These are phyloP conservation scores for Antheraea assamensis DNA, from an alignment of 2,888 invertebrate genomes.

Conservation along the genomic window DNA sequence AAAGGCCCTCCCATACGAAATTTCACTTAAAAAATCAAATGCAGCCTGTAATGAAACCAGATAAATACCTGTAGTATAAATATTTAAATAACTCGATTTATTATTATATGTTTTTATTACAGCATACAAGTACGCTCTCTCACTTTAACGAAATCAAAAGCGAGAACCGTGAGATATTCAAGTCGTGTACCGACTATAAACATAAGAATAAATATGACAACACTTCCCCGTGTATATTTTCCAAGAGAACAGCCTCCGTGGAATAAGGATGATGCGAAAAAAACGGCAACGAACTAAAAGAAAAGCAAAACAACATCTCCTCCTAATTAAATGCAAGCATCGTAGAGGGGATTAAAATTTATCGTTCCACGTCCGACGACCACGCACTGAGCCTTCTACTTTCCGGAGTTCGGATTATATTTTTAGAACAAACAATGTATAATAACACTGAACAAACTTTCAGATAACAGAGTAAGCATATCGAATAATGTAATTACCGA, in stretches of 20 bases:
- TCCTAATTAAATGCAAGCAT: conserved; percentile 40
- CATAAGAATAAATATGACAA: not conserved
- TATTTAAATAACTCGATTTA: no score
- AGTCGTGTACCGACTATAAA: not conserved
- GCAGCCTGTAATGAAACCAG: no score
- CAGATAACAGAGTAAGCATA: conserved; percentile 21
- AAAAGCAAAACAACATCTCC: conserved; percentile 25
- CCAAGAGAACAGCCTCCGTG: not conserved
- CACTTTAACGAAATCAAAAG: not conserved
- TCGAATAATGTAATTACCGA: not conserved
- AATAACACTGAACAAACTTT: conserved; percentile 38
- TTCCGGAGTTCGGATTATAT: conserved; percentile 36
- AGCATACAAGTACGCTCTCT: not conserved
- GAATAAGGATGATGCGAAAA: not conserved
- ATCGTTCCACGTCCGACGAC: conserved; percentile 27
- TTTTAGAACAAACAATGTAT: conserved; percentile 39
- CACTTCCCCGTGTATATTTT: not conserved
- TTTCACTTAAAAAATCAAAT: no score
- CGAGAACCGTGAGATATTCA: not conserved
- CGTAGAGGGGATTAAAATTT: conserved; percentile 38
- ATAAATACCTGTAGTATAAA: no score
- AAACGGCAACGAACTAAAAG: not conserved
- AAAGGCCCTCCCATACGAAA: no score
- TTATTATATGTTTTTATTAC: not conserved
- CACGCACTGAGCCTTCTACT: not conserved